Evolutionary conservation across 2,888 invertebrate species (phyloP).

Genomic region (Diarsia brunnea): DNA sequence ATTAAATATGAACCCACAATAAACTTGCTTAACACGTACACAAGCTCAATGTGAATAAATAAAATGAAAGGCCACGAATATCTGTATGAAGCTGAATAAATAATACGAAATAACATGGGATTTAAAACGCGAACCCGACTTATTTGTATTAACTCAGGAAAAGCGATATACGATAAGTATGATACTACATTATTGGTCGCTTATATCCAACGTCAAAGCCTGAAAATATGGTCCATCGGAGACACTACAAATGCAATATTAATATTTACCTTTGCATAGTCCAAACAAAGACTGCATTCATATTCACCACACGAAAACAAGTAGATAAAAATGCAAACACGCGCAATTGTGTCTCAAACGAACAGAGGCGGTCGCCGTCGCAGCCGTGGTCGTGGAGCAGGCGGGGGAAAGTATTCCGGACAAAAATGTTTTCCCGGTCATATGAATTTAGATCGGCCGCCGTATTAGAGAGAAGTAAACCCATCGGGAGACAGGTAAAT

Average conservation of each 20-base stretch:
- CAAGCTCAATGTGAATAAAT: conserved; percentile 59
- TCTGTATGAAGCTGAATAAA: conserved; percentile 59
- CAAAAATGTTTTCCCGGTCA: conserved; percentile 87
- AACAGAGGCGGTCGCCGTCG: conserved; percentile 77
- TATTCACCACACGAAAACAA: conserved; percentile 89
- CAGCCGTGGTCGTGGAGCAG: conserved; percentile 60
- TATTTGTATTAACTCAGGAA: conserved; percentile 52
- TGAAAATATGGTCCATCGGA: conserved; percentile 74
- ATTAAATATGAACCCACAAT: conserved; percentile 56
- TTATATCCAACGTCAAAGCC: conserved; percentile 67
- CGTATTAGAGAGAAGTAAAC: conserved; percentile 85
- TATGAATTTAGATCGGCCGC: conserved; percentile 89
- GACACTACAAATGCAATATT: conserved; percentile 82
- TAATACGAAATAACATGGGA: conserved; percentile 57
- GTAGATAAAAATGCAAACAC: conserved; percentile 90
- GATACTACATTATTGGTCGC: conserved; percentile 54
- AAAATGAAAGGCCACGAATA: conserved; percentile 57
- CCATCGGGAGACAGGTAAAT: conserved; percentile 84
- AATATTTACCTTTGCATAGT: conserved; percentile 85
- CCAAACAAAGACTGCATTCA: conserved; percentile 87
- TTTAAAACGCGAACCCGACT: conserved; percentile 50
- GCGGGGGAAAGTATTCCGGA: conserved; percentile 81
- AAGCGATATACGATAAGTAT: conserved; percentile 46
- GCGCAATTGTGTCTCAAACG: conserved; percentile 88
- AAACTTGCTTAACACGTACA: conserved; percentile 61